Evolutionary conservation across 2,797 vertebrate genomes (phyloP), one percentile per base, ranked within the genome.

Genomic region (Lutra lutra): DNA sequence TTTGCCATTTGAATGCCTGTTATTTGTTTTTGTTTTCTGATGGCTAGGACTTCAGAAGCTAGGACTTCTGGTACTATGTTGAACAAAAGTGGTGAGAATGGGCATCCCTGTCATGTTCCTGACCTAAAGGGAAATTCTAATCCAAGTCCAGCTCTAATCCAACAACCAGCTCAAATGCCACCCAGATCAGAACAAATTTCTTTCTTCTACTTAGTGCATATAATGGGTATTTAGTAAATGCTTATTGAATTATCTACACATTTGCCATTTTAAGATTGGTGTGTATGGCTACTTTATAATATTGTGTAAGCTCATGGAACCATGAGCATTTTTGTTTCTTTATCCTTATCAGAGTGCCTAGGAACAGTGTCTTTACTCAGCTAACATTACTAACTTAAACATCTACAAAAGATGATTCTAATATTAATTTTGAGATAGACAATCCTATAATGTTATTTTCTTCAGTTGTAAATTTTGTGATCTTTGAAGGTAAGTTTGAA

Each of bases 401-500:
- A 79, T 80, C 25, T 90, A 58, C 25, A 92, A 40, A 66, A 80
- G 32, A 11, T 75, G n/a, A 89, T 95, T 93, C 8, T 92, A 95
- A 60, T 84, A 88, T 64, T 96, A 89, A 91, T 79, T 95, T 89
- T 94, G 20, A 94, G 56, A 64, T 25, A 79, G 29, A 92, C 95
- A 92, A 64, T 11, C 2, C 54, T 27, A 72, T 35, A 66, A 68
- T 60, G 21, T 77, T 87, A 78, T 87, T 93, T 91, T 86, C 15
- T 77, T 94, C 51, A 75, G 18, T 51, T 83, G 3, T 86, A 83
- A 72, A 1, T 83, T 35, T 88, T 72, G 7, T 7, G 32, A 2
- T 82, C 27, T 89, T 73, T 94, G 8, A 87, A 72, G 60, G 43
- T 89, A 93, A 70, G 15, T 98, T 97, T 96, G 38, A 95, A 75